These are phyloP conservation scores for Tortricodes alternella DNA, from an alignment of 2,888 invertebrate species.

Conservation along the genomic window DNA sequence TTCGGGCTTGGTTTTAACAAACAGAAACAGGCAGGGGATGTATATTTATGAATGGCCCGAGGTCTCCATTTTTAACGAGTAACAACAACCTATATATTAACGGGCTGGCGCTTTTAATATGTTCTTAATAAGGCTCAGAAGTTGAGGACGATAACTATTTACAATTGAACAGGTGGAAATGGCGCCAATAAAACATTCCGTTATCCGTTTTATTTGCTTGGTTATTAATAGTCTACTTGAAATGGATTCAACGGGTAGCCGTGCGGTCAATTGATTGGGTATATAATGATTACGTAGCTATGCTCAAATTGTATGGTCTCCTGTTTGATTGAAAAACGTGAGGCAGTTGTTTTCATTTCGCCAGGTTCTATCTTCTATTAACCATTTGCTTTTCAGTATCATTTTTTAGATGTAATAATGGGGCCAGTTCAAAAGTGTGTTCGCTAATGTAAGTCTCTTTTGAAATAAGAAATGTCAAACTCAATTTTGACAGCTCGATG, in stretches of 20 bases:
- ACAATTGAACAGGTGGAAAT: neutral
- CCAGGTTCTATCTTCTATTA: too few relatives aligned
- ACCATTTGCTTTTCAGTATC: too few relatives aligned
- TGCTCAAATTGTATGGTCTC: too few relatives aligned
- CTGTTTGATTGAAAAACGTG: too few relatives aligned
- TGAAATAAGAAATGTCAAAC: too few relatives aligned
- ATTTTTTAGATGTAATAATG: too few relatives aligned
- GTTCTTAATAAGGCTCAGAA: neutral
- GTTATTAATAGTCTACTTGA: neutral
- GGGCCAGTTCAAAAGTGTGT: too few relatives aligned
- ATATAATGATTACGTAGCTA: neutral
- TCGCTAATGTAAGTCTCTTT: too few relatives aligned
- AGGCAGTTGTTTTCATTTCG: too few relatives aligned
- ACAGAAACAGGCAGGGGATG: conserved; percentile 56
- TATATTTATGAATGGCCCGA: conserved; percentile 58
- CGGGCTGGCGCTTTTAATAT: neutral
- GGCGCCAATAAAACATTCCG: neutral
- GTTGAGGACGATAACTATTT: neutral
- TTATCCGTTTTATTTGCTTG: neutral
- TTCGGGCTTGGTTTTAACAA: conserved; percentile 68
- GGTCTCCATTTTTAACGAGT: conserved; percentile 35
- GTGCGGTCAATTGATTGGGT: neutral
- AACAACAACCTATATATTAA: conserved; percentile 5
- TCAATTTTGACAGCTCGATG: too few relatives aligned
- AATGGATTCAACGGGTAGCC: neutral